Evolutionary conservation across 2,113 vertebrate species (phyloP).

Genomic region (Cyprinodon tularosa): DNA sequence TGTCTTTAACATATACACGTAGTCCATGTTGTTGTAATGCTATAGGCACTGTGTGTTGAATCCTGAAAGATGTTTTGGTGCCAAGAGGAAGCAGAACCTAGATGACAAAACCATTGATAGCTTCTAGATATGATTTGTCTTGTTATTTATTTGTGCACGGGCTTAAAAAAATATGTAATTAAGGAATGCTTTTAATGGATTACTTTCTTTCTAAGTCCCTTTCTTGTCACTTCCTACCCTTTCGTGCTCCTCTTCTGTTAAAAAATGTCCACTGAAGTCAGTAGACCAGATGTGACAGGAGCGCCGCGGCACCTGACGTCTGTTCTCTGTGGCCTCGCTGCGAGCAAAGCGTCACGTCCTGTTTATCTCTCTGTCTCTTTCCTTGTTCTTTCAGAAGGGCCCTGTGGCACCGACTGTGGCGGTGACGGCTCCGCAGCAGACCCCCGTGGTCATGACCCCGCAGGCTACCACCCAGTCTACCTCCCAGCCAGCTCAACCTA

Average conservation of each 20-base stretch:
- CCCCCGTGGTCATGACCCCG: slow-evolving; percentile 69
- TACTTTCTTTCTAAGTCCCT: slow-evolving; percentile 39
- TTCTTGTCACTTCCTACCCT: slow-evolving; percentile 42
- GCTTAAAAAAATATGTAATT: neutral
- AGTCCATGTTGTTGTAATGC: no score
- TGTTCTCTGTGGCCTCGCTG: slow-evolving; percentile 82
- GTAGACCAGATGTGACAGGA: slow-evolving; percentile 78
- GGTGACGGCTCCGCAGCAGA: slow-evolving; percentile 77
- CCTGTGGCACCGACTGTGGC: slow-evolving; percentile 74
- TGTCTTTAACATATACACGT: no score
- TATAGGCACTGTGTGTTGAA: neutral
- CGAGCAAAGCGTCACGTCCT: slow-evolving; percentile 76
- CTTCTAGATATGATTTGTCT: slow-evolving; percentile 30
- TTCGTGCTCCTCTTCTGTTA: slow-evolving; percentile 60
- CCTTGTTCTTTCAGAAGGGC: slow-evolving; percentile 76
- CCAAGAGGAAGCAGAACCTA: slow-evolving; percentile 55
- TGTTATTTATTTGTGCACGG: neutral
- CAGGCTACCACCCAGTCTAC: slow-evolving; percentile 66
- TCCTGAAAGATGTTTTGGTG: slow-evolving; percentile 47
- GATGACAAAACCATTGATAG: slow-evolving; percentile 47
- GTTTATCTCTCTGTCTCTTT: slow-evolving; percentile 80
- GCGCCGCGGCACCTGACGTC: slow-evolving; percentile 65
- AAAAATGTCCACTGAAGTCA: slow-evolving; percentile 66
- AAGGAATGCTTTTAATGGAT: neutral
- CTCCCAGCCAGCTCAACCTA: slow-evolving; percentile 70